Percentiles rank a stretch among this genome's conserved stretches.
Evolutionary conservation across 2,888 invertebrate genomes (phyloP).

Genomic region (Willowsia nigromaculata): DNA sequence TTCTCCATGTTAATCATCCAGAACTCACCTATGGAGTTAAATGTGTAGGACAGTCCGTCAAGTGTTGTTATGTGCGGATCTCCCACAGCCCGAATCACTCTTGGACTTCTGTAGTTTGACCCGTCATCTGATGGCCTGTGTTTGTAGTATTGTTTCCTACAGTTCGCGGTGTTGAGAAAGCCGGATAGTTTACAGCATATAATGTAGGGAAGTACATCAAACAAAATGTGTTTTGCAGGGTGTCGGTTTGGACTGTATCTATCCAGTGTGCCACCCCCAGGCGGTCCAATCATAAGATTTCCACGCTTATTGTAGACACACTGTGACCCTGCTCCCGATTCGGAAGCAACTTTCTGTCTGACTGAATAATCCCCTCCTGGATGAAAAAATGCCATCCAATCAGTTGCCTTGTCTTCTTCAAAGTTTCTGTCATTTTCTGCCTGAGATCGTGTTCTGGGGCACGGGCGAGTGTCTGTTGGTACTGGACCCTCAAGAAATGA

Average conservation of each 20-base stretch:
- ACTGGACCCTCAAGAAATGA: background rate
- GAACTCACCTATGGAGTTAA: no score
- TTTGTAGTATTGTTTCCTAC: background rate
- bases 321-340: conserved; percentile 22
- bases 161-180: background rate
- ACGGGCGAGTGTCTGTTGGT: conserved; percentile 19
- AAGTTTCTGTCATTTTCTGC: conserved; percentile 21
- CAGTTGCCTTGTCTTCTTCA: background rate
- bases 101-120: background rate
- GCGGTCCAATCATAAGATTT: background rate
- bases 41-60: no score
- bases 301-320: conserved; percentile 35
- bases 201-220: conserved; percentile 32
- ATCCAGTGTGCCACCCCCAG: conserved; percentile 12
- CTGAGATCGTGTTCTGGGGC: background rate
- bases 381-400: background rate
- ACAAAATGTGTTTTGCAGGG: background rate
- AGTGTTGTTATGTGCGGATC: no score
- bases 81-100: conserved; percentile 81
- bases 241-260: conserved; percentile 26
- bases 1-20: no score
- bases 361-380: background rate
- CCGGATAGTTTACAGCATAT: background rate
- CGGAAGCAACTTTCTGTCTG: background rate
- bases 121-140: conserved; percentile 23